Base-by-base conservation (phyloP, 1,140 invertebrate genomes). In the Drosophila insularis region DNA sequence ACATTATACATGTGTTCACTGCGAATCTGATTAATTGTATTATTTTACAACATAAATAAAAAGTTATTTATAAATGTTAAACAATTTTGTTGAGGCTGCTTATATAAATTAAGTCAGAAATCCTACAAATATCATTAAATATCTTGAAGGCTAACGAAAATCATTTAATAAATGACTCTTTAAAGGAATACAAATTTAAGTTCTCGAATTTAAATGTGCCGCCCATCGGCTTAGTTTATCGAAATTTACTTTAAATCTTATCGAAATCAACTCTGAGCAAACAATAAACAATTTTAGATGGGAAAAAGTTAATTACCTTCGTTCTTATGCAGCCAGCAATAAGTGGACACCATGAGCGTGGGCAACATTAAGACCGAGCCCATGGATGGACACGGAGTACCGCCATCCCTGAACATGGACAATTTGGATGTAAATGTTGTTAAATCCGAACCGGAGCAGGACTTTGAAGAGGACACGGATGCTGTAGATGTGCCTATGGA, bases 201-300 rank as follows among this genome's bases (percentile, higher is more conserved):
- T 10, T 8, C 7, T 35, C 7, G 17, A 50, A 50, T 21, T 50
- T 21, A 11, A 21, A 50, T 50, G 8, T 11, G 17, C 43, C 43
- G 43, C 17, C 4, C 19, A 21, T 10, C 17, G 43, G 43, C 11
- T 50, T 21, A 10, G n/a, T 17, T 50, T 11, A 50, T 50, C 43
- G 43, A 3, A 50, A 3, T 50, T 21, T 10, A 50, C 43, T 50
- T 2, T 50, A 8, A 21, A 50, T 19, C 2, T 21, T 50, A 50
- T 50, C 43, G 43, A 50, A 21, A 21, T 50, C 43, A 21, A 50
- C 43, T 11, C 43, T 50, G 10, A 11, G 6, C 17, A 50, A 50
- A 50, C 17, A 50, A 50, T 50, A 50, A 50, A 50, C 43, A 50
- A 50, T 50, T 50, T 50, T 50, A 50, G 19, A 50, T 50, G 43